A percentile compares a stretch with the other conserved stretches of the same genome.
Conservation (phyloP, 2,113 vertebrate genomes). For the Cinclus mexicanus region DNA sequence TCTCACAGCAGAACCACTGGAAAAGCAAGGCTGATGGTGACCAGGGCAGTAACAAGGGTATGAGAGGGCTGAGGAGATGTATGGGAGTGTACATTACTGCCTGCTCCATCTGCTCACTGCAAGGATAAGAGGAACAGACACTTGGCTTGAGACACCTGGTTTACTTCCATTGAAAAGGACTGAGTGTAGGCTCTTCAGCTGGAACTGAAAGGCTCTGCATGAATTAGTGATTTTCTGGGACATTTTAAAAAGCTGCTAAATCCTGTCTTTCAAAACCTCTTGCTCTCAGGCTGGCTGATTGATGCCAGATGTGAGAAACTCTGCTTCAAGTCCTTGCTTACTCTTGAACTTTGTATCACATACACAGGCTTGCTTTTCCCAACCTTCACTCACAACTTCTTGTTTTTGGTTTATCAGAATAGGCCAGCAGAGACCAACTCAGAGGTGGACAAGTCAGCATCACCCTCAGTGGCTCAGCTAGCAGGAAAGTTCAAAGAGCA, state of each 20-base stretch:
- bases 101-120: neutral
- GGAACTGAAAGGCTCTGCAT: neutral
- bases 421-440: constrained; percentile 59
- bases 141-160: neutral
- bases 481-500: constrained; percentile 78
- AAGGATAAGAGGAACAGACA: neutral
- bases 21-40: neutral
- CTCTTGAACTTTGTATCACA: constrained; percentile 34
- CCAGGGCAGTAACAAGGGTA: neutral
- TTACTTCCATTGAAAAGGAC: neutral
- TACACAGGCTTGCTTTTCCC: neutral
- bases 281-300: constrained; percentile 6
- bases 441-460: constrained; percentile 59
- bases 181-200: neutral
- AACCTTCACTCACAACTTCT: neutral
- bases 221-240: neutral
- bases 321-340: neutral
- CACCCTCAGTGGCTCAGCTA: constrained; percentile 77
- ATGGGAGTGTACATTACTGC: neutral
- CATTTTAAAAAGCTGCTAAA: neutral
- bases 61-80: neutral
- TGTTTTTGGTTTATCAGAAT: constrained; percentile 64
- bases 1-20: neutral
- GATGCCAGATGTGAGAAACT: constrained; percentile 26
- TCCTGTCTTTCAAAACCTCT: neutral